A percentile compares a stretch with the other conserved stretches of the same genome.
Evolutionary conservation across 2,113 vertebrate genomes (phyloP).

Genomic region (Coreoperca whiteheadi): DNA sequence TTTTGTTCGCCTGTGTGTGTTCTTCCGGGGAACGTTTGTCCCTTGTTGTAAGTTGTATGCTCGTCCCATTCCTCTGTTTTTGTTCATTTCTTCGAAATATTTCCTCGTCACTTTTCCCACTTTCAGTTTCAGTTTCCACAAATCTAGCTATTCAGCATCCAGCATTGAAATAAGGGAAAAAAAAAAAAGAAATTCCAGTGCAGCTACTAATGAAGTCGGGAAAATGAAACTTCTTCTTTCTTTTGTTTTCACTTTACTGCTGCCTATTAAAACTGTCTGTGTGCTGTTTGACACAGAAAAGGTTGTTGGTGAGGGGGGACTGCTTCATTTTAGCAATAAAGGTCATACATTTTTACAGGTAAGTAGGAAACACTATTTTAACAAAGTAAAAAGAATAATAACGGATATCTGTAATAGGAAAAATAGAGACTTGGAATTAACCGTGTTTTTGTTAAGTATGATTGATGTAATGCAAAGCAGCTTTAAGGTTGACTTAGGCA

Average conservation of each 20-base stretch:
- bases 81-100: neutral
- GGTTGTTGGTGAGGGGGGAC: neutral
- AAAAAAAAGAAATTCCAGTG: neutral
- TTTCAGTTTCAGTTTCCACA: neutral
- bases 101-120: neutral
- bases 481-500: neutral
- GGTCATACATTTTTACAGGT: neutral
- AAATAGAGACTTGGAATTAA: no score
- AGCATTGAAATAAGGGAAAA: no score
- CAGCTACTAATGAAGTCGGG: neutral
- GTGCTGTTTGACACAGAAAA: neutral
- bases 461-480: neutral
- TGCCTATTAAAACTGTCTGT: neutral
- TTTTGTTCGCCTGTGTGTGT: neutral
- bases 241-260: slow-evolving; percentile 57
- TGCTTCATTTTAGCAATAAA: neutral
- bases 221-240: slow-evolving; percentile 32
- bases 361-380: neutral
- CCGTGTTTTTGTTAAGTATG: neutral
- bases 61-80: neutral
- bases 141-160: neutral
- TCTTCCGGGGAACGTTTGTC: no score
- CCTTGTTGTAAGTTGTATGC: neutral
- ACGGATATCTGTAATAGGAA: neutral
- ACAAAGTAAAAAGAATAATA: neutral